phyloP scores from a whole-genome alignment of 2,797 vertebrate genomes.

The Galagoides demidoff region DNA sequence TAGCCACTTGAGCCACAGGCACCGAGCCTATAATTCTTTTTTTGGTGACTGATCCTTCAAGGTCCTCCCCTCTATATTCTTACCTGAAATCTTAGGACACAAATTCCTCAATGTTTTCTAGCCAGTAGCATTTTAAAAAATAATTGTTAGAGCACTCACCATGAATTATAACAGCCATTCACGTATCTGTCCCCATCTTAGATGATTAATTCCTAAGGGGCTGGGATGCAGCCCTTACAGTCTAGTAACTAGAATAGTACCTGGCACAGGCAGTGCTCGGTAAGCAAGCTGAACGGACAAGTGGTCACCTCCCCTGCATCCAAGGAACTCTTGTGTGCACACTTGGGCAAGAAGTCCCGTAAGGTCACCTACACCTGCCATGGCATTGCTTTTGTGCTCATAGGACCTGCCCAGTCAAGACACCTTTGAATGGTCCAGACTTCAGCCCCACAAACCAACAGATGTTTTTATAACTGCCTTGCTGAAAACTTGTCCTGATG shows the following conservation, averaged over 20 bases:
- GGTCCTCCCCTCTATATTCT: neutral
- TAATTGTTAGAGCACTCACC: neutral
- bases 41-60: neutral
- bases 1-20: no score
- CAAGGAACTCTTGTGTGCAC: no score
- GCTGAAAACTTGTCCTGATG: neutral
- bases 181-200: neutral
- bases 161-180: neutral
- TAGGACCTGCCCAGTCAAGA: neutral
- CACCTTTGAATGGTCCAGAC: neutral
- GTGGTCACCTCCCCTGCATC: neutral
- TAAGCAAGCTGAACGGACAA: accelerated
- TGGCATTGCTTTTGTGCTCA: neutral
- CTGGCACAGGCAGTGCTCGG: neutral
- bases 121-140: neutral
- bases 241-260: neutral
- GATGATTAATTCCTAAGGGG: neutral
- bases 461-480: neutral
- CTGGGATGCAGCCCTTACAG: neutral
- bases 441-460: neutral
- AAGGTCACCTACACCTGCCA: neutral
- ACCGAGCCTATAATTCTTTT: neutral
- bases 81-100: neutral
- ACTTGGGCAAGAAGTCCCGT: accelerated
- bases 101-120: neutral